Conservation (phyloP, 1,140 invertebrate species). For the Apis dorsata region DNA sequence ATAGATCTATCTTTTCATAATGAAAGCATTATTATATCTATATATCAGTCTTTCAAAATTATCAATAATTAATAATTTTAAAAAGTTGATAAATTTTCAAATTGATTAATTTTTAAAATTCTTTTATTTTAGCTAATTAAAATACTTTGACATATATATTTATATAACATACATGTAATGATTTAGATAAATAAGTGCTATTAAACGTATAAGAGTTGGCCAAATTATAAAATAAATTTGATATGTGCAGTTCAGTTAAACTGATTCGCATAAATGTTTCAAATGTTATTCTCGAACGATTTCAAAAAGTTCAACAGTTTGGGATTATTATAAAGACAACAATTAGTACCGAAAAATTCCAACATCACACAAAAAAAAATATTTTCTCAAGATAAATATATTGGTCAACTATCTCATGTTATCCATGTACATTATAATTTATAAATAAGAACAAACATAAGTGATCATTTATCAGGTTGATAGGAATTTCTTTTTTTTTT, state of each 20-base stretch:
- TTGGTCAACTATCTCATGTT: conserved; percentile 4
- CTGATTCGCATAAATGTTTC: neutral
- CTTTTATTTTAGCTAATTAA: conserved; percentile 42
- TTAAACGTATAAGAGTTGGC: neutral
- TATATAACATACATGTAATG: conserved; percentile 30
- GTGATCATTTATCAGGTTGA: neutral
- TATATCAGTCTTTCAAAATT: too few species aligned
- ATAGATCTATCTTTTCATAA: too few species aligned
- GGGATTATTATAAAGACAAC: neutral
- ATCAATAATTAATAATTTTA: neutral
- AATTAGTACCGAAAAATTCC: conserved; percentile 2
- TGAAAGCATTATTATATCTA: too few species aligned
- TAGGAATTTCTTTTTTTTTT: conserved; percentile 2
- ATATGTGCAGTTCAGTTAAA: conserved; percentile 26
- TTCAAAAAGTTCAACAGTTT: neutral
- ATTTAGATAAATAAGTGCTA: conserved; percentile 18
- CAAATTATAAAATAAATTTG: conserved; percentile 21
- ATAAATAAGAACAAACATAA: conserved; percentile 11
- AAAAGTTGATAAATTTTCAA: neutral
- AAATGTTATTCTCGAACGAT: neutral
- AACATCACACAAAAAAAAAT: neutral
- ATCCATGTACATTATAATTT: conserved; percentile 24
- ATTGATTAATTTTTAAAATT: neutral
- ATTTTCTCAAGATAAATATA: neutral
- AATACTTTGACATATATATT: conserved; percentile 41